phyloP scores from a whole-genome alignment of 2,797 vertebrate genomes.

The Carcharodon carcharias region DNA sequence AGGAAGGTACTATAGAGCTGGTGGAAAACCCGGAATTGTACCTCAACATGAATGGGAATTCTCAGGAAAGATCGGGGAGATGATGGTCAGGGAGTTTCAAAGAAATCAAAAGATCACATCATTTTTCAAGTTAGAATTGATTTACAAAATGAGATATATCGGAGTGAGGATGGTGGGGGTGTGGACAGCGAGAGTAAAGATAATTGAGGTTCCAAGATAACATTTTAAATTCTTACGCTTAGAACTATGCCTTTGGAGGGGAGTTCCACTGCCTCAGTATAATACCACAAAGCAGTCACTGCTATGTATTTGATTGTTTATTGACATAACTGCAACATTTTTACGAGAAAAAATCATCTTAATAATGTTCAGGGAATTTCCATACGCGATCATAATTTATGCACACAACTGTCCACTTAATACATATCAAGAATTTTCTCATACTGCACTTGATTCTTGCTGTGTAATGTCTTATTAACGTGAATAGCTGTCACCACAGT shows the following conservation, averaged over 20 bases:
- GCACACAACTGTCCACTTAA: background rate
- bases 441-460: background rate
- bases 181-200: background rate
- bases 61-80: too few species aligned
- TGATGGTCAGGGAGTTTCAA: too few species aligned
- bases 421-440: background rate
- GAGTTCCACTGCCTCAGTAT: background rate
- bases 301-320: background rate
- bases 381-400: background rate
- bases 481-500: background rate
- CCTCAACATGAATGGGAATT: too few species aligned
- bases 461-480: background rate
- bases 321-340: background rate
- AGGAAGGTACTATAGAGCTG: too few species aligned
- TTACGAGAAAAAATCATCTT: background rate
- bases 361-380: background rate
- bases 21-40: too few species aligned
- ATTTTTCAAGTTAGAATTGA: too few species aligned
- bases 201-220: too few species aligned
- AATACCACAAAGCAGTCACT: background rate
- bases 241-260: background rate
- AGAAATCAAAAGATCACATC: too few species aligned
- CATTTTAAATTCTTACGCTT: background rate
- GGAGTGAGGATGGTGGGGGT: background rate
- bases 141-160: too few species aligned